A percentile compares a stretch with the other conserved stretches of the same genome.
These are phyloP conservation scores for Leucoma salicis DNA, from an alignment of 2,888 invertebrate genomes.

Conservation along the genomic window DNA sequence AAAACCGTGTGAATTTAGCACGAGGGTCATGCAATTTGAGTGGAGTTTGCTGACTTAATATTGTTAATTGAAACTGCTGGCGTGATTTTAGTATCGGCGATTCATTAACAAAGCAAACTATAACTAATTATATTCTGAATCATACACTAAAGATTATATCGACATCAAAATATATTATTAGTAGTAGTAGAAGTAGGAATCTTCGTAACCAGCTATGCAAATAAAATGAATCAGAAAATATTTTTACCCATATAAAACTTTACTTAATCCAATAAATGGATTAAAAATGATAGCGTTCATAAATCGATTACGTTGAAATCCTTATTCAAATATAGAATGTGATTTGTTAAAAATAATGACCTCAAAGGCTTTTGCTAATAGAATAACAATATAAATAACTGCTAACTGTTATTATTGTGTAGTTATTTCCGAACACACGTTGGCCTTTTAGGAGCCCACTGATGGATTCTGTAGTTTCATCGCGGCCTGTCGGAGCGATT, in stretches of 20 bases:
- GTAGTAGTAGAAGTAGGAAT: too few relatives aligned
- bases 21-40: slow-evolving; percentile 56
- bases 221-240: too few relatives aligned
- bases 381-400: slow-evolving; percentile 67
- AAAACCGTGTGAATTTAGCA: slow-evolving; percentile 69
- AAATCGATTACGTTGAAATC: slow-evolving; percentile 42
- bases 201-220: too few relatives aligned
- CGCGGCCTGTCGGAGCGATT: slow-evolving; percentile 80
- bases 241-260: too few relatives aligned
- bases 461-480: slow-evolving; percentile 79
- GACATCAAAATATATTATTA: too few relatives aligned
- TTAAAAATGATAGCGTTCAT: slow-evolving; percentile 21
- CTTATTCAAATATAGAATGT: slow-evolving; percentile 49
- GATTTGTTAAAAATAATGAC: slow-evolving; percentile 62
- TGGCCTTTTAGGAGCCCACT: slow-evolving; percentile 71
- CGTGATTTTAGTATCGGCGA: background rate
- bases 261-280: slow-evolving; percentile 17
- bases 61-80: background rate
- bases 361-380: slow-evolving; percentile 55
- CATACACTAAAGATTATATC: too few relatives aligned
- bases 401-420: slow-evolving; percentile 60
- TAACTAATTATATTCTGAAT: too few relatives aligned
- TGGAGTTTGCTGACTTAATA: slow-evolving; percentile 43
- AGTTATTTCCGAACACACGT: slow-evolving; percentile 66
- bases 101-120: too few relatives aligned